Evolutionary conservation across 1,140 invertebrate genomes (phyloP).

Genomic region (Anastatus disparis): DNA sequence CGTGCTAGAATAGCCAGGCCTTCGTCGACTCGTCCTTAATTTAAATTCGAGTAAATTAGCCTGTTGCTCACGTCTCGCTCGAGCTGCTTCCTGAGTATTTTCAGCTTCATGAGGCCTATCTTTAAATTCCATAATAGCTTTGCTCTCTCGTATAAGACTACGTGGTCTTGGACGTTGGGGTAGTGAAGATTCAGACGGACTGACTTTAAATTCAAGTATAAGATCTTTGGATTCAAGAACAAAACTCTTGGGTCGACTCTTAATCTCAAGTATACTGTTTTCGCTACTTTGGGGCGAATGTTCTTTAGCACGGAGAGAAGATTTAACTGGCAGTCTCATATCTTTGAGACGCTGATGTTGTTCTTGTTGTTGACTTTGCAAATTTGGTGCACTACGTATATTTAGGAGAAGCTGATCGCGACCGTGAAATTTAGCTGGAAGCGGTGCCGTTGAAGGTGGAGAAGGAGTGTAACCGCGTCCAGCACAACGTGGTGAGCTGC

Average conservation of each 20-base stretch:
- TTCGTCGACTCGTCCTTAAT: constrained; percentile 63
- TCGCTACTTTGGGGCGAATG: constrained; percentile 72
- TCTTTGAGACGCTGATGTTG: constrained; percentile 76
- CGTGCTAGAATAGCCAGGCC: constrained; percentile 82
- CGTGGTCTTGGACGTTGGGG: constrained; percentile 63
- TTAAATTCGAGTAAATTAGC: constrained; percentile 58
- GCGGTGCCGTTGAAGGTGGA: constrained; percentile 81
- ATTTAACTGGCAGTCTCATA: constrained; percentile 74
- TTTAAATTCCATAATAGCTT: constrained; percentile 76
- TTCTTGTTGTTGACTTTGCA: constrained; percentile 72
- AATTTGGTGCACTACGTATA: constrained; percentile 79
- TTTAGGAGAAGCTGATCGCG: constrained; percentile 78
- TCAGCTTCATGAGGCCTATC: constrained; percentile 68
- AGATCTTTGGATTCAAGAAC: constrained; percentile 66
- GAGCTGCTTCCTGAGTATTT: constrained; percentile 7
- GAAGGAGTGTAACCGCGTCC: constrained; percentile 76
- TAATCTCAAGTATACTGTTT: constrained; percentile 72
- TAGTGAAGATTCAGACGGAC: constrained; percentile 67
- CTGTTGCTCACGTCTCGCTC: not conserved
- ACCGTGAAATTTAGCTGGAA: constrained; percentile 80
- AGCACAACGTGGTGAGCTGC: constrained; percentile 57
- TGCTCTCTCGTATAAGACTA: constrained; percentile 66
- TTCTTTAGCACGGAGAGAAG: constrained; percentile 70
- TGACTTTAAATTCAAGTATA: constrained; percentile 76
- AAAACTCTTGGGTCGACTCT: constrained; percentile 68